Conservation (phyloP, 1,140 invertebrate species). For the Macrobrachium nipponense region DNA sequence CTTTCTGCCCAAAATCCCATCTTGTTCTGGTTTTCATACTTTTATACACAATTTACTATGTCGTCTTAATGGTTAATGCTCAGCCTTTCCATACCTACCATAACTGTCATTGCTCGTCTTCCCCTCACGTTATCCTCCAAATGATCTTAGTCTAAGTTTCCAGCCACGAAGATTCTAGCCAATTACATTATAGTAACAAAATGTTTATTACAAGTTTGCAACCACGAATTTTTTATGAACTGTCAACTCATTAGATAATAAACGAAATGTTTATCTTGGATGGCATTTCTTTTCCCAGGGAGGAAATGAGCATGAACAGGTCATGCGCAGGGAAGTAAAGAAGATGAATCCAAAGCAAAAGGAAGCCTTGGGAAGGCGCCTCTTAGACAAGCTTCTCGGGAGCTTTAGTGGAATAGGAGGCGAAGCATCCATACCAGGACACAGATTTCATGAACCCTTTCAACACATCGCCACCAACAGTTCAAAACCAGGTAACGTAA, state of each 20-base stretch:
- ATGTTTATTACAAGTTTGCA: neutral
- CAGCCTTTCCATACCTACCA: neutral
- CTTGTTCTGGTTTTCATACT: too few relatives aligned
- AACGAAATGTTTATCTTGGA: neutral
- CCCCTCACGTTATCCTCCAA: neutral
- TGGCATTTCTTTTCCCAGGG: constrained; percentile 29
- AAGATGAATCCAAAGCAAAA: constrained; percentile 46
- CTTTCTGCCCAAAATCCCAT: too few relatives aligned
- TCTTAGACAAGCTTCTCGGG: constrained; percentile 32
- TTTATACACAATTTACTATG: too few relatives aligned
- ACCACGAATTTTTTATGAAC: neutral
- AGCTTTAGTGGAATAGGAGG: neutral
- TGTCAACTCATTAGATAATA: neutral
- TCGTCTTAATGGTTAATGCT: neutral
- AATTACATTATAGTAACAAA: too few relatives aligned
- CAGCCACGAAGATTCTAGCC: too few relatives aligned
- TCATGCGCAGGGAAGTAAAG: constrained; percentile 44
- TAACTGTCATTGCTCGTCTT: neutral
- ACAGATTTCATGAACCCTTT: constrained; percentile 61
- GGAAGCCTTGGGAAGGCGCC: constrained; percentile 32
- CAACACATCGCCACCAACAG: constrained; percentile 44
- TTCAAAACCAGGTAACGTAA: neutral
- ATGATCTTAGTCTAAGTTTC: too few relatives aligned
- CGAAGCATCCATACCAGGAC: constrained; percentile 35
- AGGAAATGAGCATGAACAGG: constrained; percentile 34